Base-by-base conservation (phyloP, 2,113 vertebrate species). In the Corvus cornix region DNA sequence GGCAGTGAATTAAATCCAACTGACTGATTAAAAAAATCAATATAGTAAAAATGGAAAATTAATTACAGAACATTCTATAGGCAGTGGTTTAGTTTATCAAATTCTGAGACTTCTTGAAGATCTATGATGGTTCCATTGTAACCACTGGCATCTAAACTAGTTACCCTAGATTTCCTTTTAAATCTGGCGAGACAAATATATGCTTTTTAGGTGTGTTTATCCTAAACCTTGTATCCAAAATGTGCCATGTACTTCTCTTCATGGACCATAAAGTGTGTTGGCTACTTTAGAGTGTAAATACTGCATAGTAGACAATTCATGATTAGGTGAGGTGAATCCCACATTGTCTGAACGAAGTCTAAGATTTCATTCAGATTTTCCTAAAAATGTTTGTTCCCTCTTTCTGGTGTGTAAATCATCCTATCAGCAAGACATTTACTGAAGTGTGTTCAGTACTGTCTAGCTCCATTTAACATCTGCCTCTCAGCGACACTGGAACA, bases 401-500 rank as follows among this genome's bases (percentile, higher is more conserved):
- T 92, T 92, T 76, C 62, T 37, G 18, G 27, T 62, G 31, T 58
- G 44, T 44, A 93, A 90, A 84, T 58, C 63, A 46, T 86, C 63
- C 64, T 37, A 84, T 92, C 88, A 89, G 91, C 89, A 93, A 90
- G 56, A 84, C 80, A 92, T 77, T 89, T 90, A 83, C 26, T 37
- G 53, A 87, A 90, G 72, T 90, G 64, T 90, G 75, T 62, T 94
- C 75, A 82, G 74, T 89, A 86, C 90, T 94, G 92, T 92, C 93
- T 27, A 75, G 77, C 74, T 94, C 70, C 83, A 81, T 95, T 96
- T 96, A 97, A 92, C 82, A 92, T 93, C 92, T 96, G 93, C 90
- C 94, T 74, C 74, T 94, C 90, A 96, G 93, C 81, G 95, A 90
- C 64, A 73, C 68, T 72, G 69, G 91, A 94, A 95, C 86, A 90